phyloP scores from a whole-genome alignment of 2,888 invertebrate genomes.

The Megamerina dolium region DNA sequence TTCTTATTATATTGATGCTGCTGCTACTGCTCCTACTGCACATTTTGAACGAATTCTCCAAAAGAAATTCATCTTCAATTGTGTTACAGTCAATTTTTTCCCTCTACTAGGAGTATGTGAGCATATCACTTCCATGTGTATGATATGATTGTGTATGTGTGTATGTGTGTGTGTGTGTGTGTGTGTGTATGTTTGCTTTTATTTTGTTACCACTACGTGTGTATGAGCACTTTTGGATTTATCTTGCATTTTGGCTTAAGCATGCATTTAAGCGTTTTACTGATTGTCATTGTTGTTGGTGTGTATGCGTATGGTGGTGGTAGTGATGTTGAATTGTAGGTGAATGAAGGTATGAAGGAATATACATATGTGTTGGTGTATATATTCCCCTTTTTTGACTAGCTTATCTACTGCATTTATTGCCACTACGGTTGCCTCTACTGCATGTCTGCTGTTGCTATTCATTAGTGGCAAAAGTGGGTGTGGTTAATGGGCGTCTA shows the following conservation, averaged over 20 bases:
- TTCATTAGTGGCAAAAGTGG: slow-evolving; percentile 19
- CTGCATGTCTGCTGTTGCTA: slow-evolving; percentile 3
- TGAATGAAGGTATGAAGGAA: too few relatives aligned
- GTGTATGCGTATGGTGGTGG: too few relatives aligned
- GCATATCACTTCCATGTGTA: background rate
- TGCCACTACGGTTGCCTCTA: too few relatives aligned
- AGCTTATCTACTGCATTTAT: too few relatives aligned
- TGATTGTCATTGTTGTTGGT: background rate
- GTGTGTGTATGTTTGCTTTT: background rate
- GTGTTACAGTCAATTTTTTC: background rate
- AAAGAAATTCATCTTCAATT: slow-evolving; percentile 14
- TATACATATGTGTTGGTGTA: too few relatives aligned
- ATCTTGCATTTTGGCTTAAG: slow-evolving; percentile 16
- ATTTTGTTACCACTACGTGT: background rate
- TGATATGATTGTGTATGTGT: background rate
- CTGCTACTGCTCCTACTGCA: too few relatives aligned
- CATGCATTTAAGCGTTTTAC: slow-evolving; percentile 2
- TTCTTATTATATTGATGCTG: too few relatives aligned
- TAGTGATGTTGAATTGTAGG: too few relatives aligned
- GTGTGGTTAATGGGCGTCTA: slow-evolving; percentile 8
- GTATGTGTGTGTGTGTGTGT: background rate
- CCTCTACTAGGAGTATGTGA: background rate
- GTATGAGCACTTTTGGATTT: slow-evolving; percentile 3
- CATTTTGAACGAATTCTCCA: too few relatives aligned
- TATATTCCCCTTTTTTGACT: too few relatives aligned